These are phyloP conservation scores for Taeniopygia guttata DNA, from an alignment of 2,797 vertebrate genomes.

Conservation along the genomic window DNA sequence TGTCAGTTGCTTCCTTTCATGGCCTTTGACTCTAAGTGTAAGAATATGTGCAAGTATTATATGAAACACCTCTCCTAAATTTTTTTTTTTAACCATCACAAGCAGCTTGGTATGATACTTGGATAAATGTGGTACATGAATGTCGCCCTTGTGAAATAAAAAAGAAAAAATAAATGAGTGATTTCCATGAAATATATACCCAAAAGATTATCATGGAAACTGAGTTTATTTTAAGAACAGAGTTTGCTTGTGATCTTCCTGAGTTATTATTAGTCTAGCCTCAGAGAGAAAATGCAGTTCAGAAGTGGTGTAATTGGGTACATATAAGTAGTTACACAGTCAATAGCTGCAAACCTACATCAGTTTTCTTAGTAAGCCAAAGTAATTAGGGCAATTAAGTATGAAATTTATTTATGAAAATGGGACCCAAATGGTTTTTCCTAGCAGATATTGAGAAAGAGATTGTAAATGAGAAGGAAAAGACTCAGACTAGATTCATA, in stretches of 20 bases:
- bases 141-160: not conserved
- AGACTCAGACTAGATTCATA: not conserved
- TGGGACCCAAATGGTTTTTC: not conserved
- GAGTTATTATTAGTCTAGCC: conserved; percentile 38
- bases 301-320: conserved; percentile 4
- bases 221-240: conserved; percentile 30
- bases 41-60: not conserved
- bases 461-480: not conserved
- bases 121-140: not conserved
- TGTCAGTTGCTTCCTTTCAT: not conserved
- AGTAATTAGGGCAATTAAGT: not conserved
- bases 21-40: not conserved
- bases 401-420: not conserved
- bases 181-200: conserved; percentile 2
- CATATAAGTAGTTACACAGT: not conserved
- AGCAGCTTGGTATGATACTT: not conserved
- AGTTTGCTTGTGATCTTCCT: conserved; percentile 14
- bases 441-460: not conserved
- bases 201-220: conserved; percentile 20
- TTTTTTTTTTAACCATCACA: not conserved
- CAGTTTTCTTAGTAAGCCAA: not conserved
- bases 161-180: not conserved
- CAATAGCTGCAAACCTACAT: not conserved
- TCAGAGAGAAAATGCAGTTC: not conserved
- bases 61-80: not conserved